Evolutionary conservation across 2,113 vertebrate genomes (phyloP).

Genomic region (Nibea albiflora): DNA sequence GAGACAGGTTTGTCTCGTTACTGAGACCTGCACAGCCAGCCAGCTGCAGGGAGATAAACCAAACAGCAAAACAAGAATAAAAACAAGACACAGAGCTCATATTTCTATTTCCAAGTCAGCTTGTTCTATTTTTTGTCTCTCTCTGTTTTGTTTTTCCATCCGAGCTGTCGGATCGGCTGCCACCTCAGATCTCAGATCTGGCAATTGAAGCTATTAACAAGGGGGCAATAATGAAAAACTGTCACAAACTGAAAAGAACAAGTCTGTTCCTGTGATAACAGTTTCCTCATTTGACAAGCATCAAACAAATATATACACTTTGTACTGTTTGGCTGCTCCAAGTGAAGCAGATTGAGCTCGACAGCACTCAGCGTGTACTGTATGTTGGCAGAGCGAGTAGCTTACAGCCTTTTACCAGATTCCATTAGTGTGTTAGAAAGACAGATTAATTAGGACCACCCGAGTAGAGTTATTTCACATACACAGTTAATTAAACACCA

Average conservation of each 20-base stretch:
- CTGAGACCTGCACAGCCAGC: too few species aligned
- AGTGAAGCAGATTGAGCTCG: constrained; percentile 20
- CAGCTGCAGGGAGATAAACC: too few species aligned
- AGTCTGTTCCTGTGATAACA: constrained; percentile 39
- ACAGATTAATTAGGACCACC: constrained; percentile 21
- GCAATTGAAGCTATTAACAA: constrained; percentile 42
- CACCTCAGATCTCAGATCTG: constrained; percentile 28
- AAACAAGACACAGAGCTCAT: too few species aligned
- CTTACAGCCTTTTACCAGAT: constrained; percentile 38
- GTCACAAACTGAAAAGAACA: constrained; percentile 28
- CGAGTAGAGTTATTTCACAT: constrained; percentile 39
- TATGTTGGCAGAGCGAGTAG: constrained; percentile 28
- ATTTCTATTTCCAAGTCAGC: not conserved
- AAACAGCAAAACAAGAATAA: too few species aligned
- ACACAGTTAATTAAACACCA: constrained; percentile 40
- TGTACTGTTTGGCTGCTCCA: constrained; percentile 10
- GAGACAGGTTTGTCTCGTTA: too few species aligned
- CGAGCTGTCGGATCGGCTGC: constrained; percentile 17
- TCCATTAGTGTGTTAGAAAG: constrained; percentile 22
- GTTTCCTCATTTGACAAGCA: constrained; percentile 24
- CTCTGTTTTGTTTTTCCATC: not conserved
- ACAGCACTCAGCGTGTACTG: not conserved
- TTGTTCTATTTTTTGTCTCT: not conserved
- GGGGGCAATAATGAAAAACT: constrained; percentile 27
- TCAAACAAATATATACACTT: constrained; percentile 14